Conservation (phyloP, 2,113 vertebrate species). For the Diphyllodes magnificus region DNA sequence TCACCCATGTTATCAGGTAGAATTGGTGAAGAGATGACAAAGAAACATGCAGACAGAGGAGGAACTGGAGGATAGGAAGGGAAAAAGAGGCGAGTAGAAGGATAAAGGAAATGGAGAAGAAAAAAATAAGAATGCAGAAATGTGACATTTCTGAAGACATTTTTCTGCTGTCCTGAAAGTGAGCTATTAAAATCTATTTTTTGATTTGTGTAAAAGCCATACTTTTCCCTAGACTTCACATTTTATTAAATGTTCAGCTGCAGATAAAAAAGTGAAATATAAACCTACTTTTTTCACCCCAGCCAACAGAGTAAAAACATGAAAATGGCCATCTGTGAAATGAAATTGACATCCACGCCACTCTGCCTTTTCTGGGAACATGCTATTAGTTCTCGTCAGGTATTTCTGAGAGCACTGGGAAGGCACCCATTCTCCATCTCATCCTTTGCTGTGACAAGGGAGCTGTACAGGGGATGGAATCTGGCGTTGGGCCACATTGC, state of each 20-base stretch:
- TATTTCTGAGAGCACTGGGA: background rate
- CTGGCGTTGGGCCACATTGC: background rate
- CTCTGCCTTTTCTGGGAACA: background rate
- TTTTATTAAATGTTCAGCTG: background rate
- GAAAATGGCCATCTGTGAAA: slow-evolving; percentile 13
- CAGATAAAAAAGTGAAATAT: slow-evolving; percentile 3
- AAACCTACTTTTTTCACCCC: background rate
- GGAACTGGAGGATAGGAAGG: background rate
- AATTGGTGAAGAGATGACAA: background rate
- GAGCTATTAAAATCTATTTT: slow-evolving; percentile 15
- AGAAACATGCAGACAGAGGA: background rate
- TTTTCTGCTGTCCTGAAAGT: background rate
- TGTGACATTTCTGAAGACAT: background rate
- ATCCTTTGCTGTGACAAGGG: background rate
- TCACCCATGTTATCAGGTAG: background rate
- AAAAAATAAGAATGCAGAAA: background rate
- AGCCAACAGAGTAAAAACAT: background rate
- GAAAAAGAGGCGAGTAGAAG: background rate
- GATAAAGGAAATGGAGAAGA: background rate
- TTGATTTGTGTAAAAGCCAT: background rate
- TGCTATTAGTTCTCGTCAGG: background rate
- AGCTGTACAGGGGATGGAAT: background rate
- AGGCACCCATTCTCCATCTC: background rate
- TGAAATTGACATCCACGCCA: background rate
- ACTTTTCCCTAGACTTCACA: background rate